Percentiles rank a stretch among this genome's conserved stretches.
These are phyloP conservation scores for Halcyon smyrnensis DNA, from an alignment of 2,797 vertebrate species.

Conservation along the genomic window DNA sequence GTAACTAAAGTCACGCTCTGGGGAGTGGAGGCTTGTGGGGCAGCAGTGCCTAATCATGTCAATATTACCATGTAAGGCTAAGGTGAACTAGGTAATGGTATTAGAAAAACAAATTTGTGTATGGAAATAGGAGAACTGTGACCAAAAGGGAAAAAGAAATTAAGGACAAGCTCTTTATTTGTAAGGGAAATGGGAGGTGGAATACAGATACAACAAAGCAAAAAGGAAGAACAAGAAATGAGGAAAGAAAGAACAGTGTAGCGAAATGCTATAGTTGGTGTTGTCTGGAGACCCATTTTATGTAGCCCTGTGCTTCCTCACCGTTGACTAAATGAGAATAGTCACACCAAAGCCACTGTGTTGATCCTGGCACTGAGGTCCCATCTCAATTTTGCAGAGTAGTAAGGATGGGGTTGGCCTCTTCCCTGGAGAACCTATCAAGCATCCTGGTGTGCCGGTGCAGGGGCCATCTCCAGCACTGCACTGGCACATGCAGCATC, in stretches of 20 bases:
- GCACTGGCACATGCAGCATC: neutral
- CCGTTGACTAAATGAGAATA: neutral
- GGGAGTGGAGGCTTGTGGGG: neutral
- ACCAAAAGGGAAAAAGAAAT: neutral
- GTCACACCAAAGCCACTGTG: neutral
- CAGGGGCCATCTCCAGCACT: rapidly evolving
- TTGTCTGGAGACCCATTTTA: rapidly evolving
- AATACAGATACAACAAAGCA: neutral
- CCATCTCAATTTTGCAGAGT: neutral
- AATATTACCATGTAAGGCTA: neutral
- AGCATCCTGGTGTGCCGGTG: neutral
- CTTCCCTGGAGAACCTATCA: neutral
- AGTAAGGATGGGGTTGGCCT: neutral
- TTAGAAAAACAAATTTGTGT: neutral
- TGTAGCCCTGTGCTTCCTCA: neutral
- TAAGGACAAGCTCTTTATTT: neutral
- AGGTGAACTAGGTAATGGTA: neutral
- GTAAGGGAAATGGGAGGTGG: neutral
- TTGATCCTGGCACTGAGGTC: neutral
- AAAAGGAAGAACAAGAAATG: neutral
- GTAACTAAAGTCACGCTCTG: neutral
- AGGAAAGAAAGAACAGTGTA: neutral
- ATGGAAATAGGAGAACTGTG: neutral
- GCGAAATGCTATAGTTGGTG: neutral
- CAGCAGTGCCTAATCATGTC: neutral